Base-by-base conservation (phyloP, 1,140 invertebrate genomes). In the Megathymus violae region DNA sequence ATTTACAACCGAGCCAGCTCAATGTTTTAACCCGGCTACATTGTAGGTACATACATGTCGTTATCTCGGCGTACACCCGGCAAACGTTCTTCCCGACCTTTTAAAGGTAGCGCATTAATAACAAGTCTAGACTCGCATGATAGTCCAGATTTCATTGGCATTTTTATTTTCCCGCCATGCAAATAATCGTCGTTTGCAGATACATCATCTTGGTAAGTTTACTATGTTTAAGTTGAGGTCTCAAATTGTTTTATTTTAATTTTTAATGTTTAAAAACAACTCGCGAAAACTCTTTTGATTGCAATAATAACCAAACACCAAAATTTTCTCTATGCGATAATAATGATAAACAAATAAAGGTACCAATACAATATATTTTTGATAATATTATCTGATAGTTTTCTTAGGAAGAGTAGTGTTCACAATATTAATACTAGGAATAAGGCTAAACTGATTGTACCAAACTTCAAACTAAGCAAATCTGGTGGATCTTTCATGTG, bases 31-130 rank as follows among this genome's bases (percentile, higher is more conserved):
- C 64, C 69, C 41, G 60, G 60, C 76, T 67, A 75, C 60, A 16
- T 17, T 10, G 56, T 69, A 60, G 69, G 64, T n/a, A n/a, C n/a
- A n/a, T 76, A 76, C 64, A 65, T 63, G 58, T 62, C 36, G 67
- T 71, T 67, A 76, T 72, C 67, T 72, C 62, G 34, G n/a, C 43
- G 43, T 56, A 15, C 44, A 38, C 51, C 43, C 44, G 31, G 51
- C 54, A 52, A 68, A 75, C 52, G 51, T 64, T 61, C 56, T 38
- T 67, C 62, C 58, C 48, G 67, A 59, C 64, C 71, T 61, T 69
- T 71, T 60, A 52, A 70, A 69, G 64, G 69, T 63, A 71, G 67
- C 59, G 56, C 66, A 78, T 77, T 80, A 78, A 80, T 78, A 82
- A 75, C 67, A 40, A 60, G 67, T 72, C 67, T 73, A 75, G 77